A percentile compares a stretch with the other conserved stretches of the same genome.
Conservation (phyloP, 2,797 vertebrate genomes). For the Hyperoplus lanceolatus region DNA sequence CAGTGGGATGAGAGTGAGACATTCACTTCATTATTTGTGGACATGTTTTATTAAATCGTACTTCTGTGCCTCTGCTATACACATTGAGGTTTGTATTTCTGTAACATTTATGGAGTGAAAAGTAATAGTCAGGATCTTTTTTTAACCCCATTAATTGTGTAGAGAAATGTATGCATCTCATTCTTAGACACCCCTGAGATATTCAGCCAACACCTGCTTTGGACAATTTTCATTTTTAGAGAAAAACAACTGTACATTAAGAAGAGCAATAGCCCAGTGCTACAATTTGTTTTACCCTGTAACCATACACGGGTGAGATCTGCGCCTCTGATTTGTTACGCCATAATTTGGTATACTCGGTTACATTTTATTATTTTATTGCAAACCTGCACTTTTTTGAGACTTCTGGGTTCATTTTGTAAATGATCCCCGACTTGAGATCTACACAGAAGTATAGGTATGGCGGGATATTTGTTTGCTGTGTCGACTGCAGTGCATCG, state of each 20-base stretch:
- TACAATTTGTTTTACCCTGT: conserved; percentile 26
- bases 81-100: neutral
- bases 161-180: neutral
- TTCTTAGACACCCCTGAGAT: neutral
- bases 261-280: neutral
- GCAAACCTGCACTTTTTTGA: neutral
- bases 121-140: neutral
- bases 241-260: neutral
- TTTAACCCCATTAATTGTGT: neutral
- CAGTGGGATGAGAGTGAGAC: conserved; percentile 2
- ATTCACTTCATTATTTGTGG: conserved; percentile 2
- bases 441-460: neutral
- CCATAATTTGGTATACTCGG: conserved; percentile 22
- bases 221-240: neutral
- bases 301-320: conserved; percentile 23
- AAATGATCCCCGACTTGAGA: neutral
- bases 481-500: neutral
- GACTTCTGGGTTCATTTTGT: neutral
- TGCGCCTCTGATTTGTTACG: conserved; percentile 35
- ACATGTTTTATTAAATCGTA: conserved; percentile 3
- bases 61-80: neutral
- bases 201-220: neutral
- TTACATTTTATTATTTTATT: conserved; percentile 21
- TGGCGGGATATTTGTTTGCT: neutral
- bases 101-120: neutral